Base-by-base conservation (phyloP, 1,140 invertebrate genomes). In the Bicyclus anynana region DNA sequence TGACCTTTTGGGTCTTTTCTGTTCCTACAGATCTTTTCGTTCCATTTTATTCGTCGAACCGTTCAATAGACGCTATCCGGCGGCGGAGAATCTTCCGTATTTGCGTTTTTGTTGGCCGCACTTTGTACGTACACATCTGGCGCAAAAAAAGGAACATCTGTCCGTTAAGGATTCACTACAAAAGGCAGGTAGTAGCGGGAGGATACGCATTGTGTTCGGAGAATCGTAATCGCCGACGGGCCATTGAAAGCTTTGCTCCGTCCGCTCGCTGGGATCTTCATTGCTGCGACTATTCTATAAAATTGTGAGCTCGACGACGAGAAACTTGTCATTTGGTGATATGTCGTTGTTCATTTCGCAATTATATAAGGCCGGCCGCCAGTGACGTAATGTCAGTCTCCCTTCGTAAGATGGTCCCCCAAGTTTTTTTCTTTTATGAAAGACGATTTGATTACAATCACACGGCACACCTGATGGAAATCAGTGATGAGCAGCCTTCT, bases 171-270 rank as follows among this genome's bases (percentile, higher is more conserved):
- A 76, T 55, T 62, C 51, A 35, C 53, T 40, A 40, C 59, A 80
- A 78, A 71, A 72, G 68, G 68, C 77, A 77, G 76, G 74, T 79
- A 78, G 67, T 60, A 55, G 51, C 59, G 59, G 63, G 58, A 59
- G 57, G 60, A 42, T 51, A 52, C 49, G 38, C 48, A 67, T 72
- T 69, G 65, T 72, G 59, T 40, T 21, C 52, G 38, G 59, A 51
- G 63, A 64, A 66, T 69, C 56, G 58, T 64, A 69, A 69, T 69
- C 50, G 52, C 63, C 65, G 57, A 59, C 42, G 61, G 52, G 57
- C 72, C 55, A 71, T 71, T 71, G 62, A 71, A 49, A 26, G 16
- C 59, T 54, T 50, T 55, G 51, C 44, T 53, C 21, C 56, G 53
- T 59, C 42, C 54, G 20, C 38, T 47, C 23, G 33, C 47, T 33